Evolutionary conservation across 2,113 vertebrate genomes (phyloP).

Genomic region (Diadophis punctatus): DNA sequence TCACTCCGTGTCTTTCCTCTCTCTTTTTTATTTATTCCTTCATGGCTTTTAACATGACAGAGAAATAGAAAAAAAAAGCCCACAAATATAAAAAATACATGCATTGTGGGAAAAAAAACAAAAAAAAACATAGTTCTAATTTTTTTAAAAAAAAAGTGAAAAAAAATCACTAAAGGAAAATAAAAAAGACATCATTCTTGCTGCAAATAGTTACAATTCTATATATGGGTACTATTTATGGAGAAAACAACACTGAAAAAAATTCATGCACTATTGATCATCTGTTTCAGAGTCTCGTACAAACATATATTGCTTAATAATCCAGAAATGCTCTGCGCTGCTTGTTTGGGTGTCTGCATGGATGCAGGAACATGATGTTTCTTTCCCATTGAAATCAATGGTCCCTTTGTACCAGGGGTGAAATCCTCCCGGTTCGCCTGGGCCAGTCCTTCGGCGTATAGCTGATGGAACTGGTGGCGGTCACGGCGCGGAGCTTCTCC

Average conservation of each 20-base stretch:
- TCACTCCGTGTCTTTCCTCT: neutral
- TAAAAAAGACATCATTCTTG: neutral
- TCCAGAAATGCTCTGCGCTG: neutral
- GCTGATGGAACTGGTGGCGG: too few species aligned
- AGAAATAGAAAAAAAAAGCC: neutral
- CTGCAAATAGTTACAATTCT: neutral
- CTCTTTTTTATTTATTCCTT: neutral
- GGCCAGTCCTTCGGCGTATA: too few species aligned
- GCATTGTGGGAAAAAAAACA: too few species aligned
- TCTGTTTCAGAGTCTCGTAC: neutral
- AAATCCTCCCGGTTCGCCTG: too few species aligned
- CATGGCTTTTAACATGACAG: neutral
- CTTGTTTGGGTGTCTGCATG: neutral
- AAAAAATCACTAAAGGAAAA: too few species aligned
- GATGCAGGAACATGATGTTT: neutral
- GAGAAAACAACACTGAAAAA: neutral
- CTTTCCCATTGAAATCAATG: neutral
- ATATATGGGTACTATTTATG: too few species aligned
- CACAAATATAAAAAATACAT: neutral
- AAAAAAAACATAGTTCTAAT: too few species aligned
- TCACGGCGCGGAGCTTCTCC: too few species aligned
- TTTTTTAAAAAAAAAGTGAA: too few species aligned
- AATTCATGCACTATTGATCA: neutral
- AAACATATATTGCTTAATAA: neutral
- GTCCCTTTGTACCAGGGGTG: neutral